Percentiles rank a stretch among this genome's conserved stretches.
Conservation (phyloP, 2,888 invertebrate species). For the Alitta virens region DNA sequence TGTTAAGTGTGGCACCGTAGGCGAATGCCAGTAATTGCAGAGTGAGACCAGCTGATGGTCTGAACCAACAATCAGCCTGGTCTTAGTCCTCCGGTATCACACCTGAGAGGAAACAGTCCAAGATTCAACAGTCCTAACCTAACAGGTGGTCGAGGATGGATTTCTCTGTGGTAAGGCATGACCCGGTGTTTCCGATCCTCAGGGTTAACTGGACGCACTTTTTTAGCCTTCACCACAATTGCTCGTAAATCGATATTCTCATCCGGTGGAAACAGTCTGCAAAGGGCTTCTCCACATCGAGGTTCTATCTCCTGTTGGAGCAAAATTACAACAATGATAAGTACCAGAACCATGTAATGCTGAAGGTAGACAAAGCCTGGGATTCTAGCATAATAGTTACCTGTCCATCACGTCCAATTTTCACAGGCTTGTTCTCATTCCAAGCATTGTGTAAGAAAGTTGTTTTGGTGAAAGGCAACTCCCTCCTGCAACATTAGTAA, state of each 20-base stretch:
- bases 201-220: neutral
- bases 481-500: conserved; percentile 68
- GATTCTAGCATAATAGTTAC: conserved; percentile 39
- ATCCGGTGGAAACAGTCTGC: conserved; percentile 89
- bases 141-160: conserved; percentile 4
- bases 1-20: no score
- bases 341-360: no score
- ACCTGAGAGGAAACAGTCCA: conserved; percentile 17
- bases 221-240: conserved; percentile 48
- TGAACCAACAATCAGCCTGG: neutral
- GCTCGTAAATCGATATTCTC: conserved; percentile 50
- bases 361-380: no score
- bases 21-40: neutral
- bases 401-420: conserved; percentile 95
- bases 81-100: conserved; percentile 11
- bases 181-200: neutral
- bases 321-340: neutral
- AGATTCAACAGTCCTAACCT: conserved; percentile 22
- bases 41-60: neutral
- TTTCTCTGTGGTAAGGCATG: neutral
- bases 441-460: conserved; percentile 93
- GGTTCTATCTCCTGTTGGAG: conserved; percentile 87
- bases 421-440: conserved; percentile 98
- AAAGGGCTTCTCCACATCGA: conserved; percentile 89
- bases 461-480: conserved; percentile 87